Evolutionary conservation across 1,140 invertebrate genomes (phyloP), one percentile per base, ranked within the genome.

Genomic region (Calephelis virginiensis): DNA sequence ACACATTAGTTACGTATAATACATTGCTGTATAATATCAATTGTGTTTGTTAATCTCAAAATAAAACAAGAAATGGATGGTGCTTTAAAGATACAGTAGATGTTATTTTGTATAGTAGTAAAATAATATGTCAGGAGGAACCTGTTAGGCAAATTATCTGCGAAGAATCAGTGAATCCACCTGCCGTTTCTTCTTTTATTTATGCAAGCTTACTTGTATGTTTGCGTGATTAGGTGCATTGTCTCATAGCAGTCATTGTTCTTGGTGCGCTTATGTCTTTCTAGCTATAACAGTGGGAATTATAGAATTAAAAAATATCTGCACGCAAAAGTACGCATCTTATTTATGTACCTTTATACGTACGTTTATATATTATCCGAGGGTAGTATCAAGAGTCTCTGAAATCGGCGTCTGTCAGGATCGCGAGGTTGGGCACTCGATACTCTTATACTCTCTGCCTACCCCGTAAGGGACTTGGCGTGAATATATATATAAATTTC

Each of bases 81-180:
- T 14, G 48, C 14, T 40, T 38, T 12, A 49, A 9, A 10, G 14
- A 63, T 56, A 37, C 43, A 60, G 47, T 64, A 62, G 47, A 8
- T 17, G 17, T 37, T 69, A 37, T 63, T 38, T 48, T 17, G 60
- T 45, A 47, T 63, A n/a, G 43, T 76, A 68, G 78, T 87, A 68
- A 61, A 71, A 73, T 64, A 66, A 85, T 80, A 79, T 86, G 85
- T 87, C 81, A 85, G 85, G 70, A 72, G 75, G 74, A 88, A 88
- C 85, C 86, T 83, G 85, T 89, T 88, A 89, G 80, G 85, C 82
- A 88, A 89, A 89, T 87, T 89, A 89, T 89, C 85, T 76, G 80
- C 79, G 69, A 82, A 74, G 83, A 86, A 88, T 89, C 81, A 84
- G 79, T 83, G 86, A 77, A 50, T 86, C 75, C 86, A 89, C 85